These are phyloP conservation scores for Carcinoscorpius rotundicauda DNA, from an alignment of 1,140 invertebrate genomes.

Conservation along the genomic window DNA sequence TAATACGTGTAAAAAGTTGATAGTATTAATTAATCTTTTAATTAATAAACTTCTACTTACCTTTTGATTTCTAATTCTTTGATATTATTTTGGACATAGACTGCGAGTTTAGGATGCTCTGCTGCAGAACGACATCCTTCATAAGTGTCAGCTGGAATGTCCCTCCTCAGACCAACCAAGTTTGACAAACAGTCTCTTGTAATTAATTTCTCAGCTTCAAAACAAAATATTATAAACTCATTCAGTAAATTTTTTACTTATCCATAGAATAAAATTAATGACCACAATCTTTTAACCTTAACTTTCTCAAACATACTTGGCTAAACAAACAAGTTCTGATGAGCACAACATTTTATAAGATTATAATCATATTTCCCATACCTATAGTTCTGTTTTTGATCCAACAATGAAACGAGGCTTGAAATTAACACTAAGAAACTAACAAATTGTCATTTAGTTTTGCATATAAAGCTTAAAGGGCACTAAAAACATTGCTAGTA, in stretches of 20 bases:
- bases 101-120: slow-evolving; percentile 58
- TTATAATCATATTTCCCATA: no score
- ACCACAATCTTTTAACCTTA: background rate
- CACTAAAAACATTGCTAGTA: no score
- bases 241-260: background rate
- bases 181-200: slow-evolving; percentile 75
- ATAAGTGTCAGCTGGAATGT: slow-evolving; percentile 83
- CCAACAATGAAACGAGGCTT: no score
- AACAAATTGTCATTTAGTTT: no score
- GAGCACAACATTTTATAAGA: no score
- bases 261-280: background rate
- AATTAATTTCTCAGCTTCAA: slow-evolving; percentile 60
- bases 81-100: slow-evolving; percentile 79
- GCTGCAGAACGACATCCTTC: slow-evolving; percentile 74
- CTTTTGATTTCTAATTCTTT: slow-evolving; percentile 71
- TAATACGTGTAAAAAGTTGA: background rate
- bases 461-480: no score
- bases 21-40: background rate
- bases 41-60: slow-evolving; percentile 29
- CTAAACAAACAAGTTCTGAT: no score
- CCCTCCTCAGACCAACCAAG: slow-evolving; percentile 56
- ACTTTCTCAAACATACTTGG: no score
- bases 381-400: no score
- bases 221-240: slow-evolving; percentile 8
- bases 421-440: no score